These are phyloP conservation scores for Alosa alosa DNA, from an alignment of 2,113 vertebrate species.

Conservation along the genomic window DNA sequence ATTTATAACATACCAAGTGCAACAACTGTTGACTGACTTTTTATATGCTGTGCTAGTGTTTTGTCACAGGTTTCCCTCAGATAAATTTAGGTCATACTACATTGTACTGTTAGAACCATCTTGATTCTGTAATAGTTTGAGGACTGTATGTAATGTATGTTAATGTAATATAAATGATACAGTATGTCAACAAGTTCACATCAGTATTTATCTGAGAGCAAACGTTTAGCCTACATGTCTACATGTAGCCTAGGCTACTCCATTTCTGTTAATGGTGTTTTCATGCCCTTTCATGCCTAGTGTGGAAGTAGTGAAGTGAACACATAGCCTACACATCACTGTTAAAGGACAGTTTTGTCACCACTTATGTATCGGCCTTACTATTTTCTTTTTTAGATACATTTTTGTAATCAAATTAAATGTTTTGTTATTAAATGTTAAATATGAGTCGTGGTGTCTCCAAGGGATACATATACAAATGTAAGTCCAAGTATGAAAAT, in stretches of 20 bases:
- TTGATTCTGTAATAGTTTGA: background rate
- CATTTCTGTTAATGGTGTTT: background rate
- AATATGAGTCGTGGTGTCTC: background rate
- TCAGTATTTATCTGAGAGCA: background rate
- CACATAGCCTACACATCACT: no score
- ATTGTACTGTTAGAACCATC: background rate
- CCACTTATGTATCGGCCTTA: background rate
- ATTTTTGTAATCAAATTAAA: background rate
- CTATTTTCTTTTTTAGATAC: background rate
- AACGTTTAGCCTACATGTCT: no score
- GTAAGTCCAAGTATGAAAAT: no score
- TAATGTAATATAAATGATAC: background rate
- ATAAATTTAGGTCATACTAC: background rate
- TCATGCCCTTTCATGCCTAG: background rate
- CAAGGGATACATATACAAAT: background rate
- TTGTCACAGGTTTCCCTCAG: background rate
- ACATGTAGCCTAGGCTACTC: no score
- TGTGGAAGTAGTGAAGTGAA: background rate
- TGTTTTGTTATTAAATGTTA: background rate
- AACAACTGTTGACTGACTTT: background rate
- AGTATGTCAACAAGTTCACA: background rate
- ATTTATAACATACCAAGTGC: background rate
- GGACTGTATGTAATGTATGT: background rate
- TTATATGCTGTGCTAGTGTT: background rate
- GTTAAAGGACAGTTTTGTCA: background rate